Evolutionary conservation across 2,797 vertebrate genomes (phyloP).

Genomic region (Cuniculus paca): DNA sequence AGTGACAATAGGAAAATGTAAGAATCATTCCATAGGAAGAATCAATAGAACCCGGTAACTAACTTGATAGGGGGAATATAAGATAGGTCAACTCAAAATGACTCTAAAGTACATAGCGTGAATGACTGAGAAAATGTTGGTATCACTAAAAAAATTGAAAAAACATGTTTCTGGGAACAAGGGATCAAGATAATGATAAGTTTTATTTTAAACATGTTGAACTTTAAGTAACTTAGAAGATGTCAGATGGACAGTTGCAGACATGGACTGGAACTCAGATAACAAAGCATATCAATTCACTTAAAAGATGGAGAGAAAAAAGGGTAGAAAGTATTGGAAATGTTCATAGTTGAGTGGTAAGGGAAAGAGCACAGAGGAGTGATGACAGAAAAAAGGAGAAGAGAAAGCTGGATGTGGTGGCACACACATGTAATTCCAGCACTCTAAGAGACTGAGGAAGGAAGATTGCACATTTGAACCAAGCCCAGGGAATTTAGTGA

Average conservation of each 20-base stretch:
- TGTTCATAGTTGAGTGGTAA: not conserved
- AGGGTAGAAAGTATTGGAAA: not conserved
- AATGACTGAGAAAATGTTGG: slow-evolving; percentile 13
- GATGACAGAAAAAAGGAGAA: not conserved
- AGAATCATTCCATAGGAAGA: not conserved
- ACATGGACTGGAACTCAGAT: not conserved
- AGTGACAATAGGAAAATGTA: not conserved
- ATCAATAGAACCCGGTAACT: not conserved
- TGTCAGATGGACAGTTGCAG: not conserved
- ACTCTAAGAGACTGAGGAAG: not conserved
- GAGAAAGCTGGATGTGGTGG: not conserved
- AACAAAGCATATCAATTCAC: not conserved
- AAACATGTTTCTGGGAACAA: slow-evolving; percentile 12
- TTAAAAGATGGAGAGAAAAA: slow-evolving; percentile 1
- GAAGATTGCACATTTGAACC: not conserved
- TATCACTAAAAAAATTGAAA: not conserved
- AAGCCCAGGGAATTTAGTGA: not conserved
- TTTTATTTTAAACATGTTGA: slow-evolving; percentile 4
- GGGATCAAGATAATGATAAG: not conserved
- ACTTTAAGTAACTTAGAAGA: not conserved
- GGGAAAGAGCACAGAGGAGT: not conserved
- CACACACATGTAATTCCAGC: not conserved
- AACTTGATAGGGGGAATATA: not conserved
- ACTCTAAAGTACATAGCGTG: not conserved
- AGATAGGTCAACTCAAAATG: slow-evolving; percentile 33